These are phyloP conservation scores for Helogale parvula DNA, from an alignment of 2,113 vertebrate genomes.

Conservation along the genomic window DNA sequence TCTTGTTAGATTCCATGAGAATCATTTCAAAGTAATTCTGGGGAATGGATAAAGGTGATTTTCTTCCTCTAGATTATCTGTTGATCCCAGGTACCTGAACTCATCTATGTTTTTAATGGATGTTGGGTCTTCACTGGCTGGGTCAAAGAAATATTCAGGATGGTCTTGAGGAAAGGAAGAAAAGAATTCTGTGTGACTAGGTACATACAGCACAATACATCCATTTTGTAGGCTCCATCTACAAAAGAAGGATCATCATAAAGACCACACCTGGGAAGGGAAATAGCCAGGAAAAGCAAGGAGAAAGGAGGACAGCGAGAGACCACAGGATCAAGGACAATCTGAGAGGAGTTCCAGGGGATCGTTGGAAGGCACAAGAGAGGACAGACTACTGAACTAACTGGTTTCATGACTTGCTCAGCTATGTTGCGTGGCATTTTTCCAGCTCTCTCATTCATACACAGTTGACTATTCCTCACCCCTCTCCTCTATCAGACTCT, in stretches of 20 bases:
- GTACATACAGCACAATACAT: not conserved
- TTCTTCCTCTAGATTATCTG: slow-evolving; percentile 65
- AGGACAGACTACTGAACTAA: not conserved
- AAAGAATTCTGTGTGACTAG: not conserved
- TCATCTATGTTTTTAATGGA: slow-evolving; percentile 41
- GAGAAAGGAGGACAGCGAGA: not conserved
- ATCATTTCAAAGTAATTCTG: slow-evolving; percentile 70
- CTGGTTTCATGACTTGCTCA: not conserved
- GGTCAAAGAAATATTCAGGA: not conserved
- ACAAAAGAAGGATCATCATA: not conserved
- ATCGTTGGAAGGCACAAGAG: not conserved
- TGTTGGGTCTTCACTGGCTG: not conserved
- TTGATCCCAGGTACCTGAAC: slow-evolving; percentile 51
- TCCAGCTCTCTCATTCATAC: not conserved
- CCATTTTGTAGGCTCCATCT: not conserved
- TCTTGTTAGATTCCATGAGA: slow-evolving; percentile 56
- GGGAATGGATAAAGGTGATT: not conserved
- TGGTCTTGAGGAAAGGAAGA: not conserved
- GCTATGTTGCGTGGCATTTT: not conserved
- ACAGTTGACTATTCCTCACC: not conserved
- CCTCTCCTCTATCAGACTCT: not conserved
- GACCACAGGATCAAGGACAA: not conserved
- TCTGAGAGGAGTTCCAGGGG: not conserved
- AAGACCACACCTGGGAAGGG: not conserved
- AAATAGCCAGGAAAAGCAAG: not conserved